These are phyloP conservation scores for Tenthredo distinguenda DNA, from an alignment of 2,888 invertebrate genomes.

Conservation along the genomic window DNA sequence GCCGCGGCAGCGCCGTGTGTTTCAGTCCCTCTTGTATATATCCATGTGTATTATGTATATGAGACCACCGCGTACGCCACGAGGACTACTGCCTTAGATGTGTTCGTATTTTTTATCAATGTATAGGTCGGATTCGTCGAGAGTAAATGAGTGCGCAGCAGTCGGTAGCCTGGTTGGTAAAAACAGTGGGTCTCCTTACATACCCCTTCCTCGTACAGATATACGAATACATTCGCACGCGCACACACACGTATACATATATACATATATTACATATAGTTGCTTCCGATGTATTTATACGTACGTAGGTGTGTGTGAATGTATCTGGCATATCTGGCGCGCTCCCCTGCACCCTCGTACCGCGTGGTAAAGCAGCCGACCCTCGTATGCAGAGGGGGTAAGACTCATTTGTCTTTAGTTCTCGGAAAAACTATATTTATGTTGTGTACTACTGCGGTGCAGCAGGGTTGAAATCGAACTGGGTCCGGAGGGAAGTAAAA, in stretches of 20 bases:
- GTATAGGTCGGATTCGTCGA: conserved; percentile 56
- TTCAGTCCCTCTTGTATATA: conserved; percentile 13
- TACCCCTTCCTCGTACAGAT: conserved; percentile 61
- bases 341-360: neutral
- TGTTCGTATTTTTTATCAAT: conserved; percentile 13
- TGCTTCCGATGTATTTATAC: neutral
- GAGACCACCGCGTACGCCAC: conserved; percentile 14
- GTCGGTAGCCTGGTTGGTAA: conserved; percentile 68
- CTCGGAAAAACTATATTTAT: conserved; percentile 21
- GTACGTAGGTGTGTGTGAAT: conserved; percentile 7
- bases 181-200: conserved; percentile 71
- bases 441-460: neutral
- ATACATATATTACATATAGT: neutral
- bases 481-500: neutral
- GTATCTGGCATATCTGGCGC: conserved; percentile 18
- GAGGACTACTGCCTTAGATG: neutral
- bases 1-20: conserved; percentile 46
- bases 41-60: conserved; percentile 38
- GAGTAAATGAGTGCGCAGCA: conserved; percentile 72
- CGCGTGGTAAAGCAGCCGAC: neutral
- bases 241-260: neutral
- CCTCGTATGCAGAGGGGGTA: conserved; percentile 38
- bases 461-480: conserved; percentile 6
- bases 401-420: conserved; percentile 45
- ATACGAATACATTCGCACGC: neutral